Conservation (phyloP, 2,113 vertebrate species). For the Vulpes lagopus region DNA sequence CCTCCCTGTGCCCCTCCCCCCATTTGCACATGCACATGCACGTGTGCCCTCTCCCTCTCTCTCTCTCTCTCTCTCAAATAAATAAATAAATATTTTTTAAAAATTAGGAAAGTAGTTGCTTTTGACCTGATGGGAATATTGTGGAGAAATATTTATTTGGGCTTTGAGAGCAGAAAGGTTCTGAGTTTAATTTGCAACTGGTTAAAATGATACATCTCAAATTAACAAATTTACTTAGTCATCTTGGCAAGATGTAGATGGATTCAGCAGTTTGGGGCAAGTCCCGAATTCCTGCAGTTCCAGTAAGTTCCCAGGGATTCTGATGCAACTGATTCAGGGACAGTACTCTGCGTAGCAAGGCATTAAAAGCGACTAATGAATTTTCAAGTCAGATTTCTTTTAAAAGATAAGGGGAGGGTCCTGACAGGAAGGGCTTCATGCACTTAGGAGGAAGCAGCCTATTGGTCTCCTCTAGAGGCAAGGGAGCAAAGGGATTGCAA, state of each 20-base stretch:
- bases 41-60: neutral
- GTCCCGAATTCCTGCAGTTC: neutral
- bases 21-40: neutral
- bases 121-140: neutral
- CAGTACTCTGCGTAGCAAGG: neutral
- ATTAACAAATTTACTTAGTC: neutral
- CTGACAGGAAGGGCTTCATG: neutral
- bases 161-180: neutral
- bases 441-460: neutral
- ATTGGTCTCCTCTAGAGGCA: neutral
- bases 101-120: neutral
- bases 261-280: neutral
- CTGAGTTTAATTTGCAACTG: neutral
- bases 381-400: neutral
- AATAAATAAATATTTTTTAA: too few relatives aligned
- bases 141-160: conserved; percentile 19
- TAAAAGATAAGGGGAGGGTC: neutral
- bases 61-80: neutral
- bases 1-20: neutral
- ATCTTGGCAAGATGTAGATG: neutral
- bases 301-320: neutral
- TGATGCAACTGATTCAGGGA: neutral
- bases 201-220: conserved; percentile 9
- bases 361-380: neutral
- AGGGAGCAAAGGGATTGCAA: neutral